Evolutionary conservation across 2,888 invertebrate genomes (phyloP), one percentile per base, ranked within the genome.

Genomic region (Seira musarum): DNA sequence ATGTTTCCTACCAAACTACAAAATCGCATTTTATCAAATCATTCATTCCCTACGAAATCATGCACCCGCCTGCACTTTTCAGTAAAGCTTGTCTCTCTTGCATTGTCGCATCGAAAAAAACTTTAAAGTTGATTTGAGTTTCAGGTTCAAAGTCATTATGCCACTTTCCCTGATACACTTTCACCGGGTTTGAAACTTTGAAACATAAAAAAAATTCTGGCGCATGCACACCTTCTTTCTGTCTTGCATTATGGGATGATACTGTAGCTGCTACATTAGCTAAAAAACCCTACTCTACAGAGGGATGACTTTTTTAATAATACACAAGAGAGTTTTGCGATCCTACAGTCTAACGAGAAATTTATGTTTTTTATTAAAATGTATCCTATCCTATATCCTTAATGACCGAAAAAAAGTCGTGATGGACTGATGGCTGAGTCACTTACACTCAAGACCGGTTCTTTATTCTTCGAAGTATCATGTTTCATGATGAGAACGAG

Each of bases 21-120:
- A 60, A 60, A 60, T 60, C 21, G 60, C 60, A 22, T 60, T 21
- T 53, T 60, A 60, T 60, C 60, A 60, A 60, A 19, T 60, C 60
- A 60, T 60, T 60, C 60, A 21, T 60, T 21, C 19, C 19, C 22
- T 21, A 3, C n/a, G n/a, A n/a, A n/a, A n/a, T 60, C 60, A 60
- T 60, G 6, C 60, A 21, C 60, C 60, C 53, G 15, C n/a, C n/a
- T n/a, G n/a, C n/a, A n/a, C n/a, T 2, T 17, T 13, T 53, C 53
- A 30, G 30, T 30, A 30, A 30, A 30, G 30, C 30, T 30, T 30
- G 30, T 30, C 30, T 30, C 30, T 30, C 8, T n/a, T n/a, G n/a
- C n/a, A 30, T 30, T 30, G 3, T 30, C 30, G 3, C 30, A n/a
- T n/a, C n/a, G n/a, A n/a, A n/a, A n/a, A n/a, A n/a, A n/a, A n/a